Percentiles rank a stretch among this genome's conserved stretches.
Evolutionary conservation across 2,888 invertebrate species (phyloP).

Genomic region (Pegoplata infirma): DNA sequence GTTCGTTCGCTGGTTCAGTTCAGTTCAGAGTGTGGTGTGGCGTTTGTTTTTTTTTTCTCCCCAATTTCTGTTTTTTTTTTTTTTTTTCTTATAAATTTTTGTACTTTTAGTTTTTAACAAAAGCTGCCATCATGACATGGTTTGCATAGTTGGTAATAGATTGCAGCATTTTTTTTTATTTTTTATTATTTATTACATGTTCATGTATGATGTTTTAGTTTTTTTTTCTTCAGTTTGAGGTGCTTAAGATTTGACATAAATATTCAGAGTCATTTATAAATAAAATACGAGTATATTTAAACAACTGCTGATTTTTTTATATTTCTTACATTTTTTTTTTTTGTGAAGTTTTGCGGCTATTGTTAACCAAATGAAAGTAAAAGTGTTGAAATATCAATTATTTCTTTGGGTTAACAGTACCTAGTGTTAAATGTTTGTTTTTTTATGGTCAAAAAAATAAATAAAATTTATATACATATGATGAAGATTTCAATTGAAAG

Average conservation of each 20-base stretch:
- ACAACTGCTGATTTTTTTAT: constrained; percentile 19
- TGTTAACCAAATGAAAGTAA: constrained; percentile 59
- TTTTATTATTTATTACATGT: constrained; percentile 49
- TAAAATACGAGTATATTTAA: constrained; percentile 30
- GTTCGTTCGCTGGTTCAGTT: constrained; percentile 9
- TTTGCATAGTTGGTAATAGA: constrained; percentile 12
- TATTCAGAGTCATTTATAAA: constrained; percentile 55
- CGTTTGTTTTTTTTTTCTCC: background rate
- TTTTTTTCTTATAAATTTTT: background rate
- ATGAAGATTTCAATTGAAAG: background rate
- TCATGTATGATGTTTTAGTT: constrained; percentile 21
- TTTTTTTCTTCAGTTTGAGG: constrained; percentile 13
- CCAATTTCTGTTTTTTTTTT: constrained; percentile 1
- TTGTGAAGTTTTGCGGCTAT: constrained; percentile 41
- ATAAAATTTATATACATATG: constrained; percentile 7
- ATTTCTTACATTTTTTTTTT: no score
- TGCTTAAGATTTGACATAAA: constrained; percentile 54
- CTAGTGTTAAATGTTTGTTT: constrained; percentile 40
- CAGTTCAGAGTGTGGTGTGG: no score
- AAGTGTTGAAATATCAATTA: constrained; percentile 59
- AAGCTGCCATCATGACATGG: constrained; percentile 9
- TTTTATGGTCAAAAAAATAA: constrained; percentile 20
- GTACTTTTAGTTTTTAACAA: background rate
- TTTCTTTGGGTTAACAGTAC: constrained; percentile 49
- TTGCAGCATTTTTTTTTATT: constrained; percentile 46